Conservation (phyloP, 2,888 invertebrate genomes). For the Minunthozetes semirufus region DNA sequence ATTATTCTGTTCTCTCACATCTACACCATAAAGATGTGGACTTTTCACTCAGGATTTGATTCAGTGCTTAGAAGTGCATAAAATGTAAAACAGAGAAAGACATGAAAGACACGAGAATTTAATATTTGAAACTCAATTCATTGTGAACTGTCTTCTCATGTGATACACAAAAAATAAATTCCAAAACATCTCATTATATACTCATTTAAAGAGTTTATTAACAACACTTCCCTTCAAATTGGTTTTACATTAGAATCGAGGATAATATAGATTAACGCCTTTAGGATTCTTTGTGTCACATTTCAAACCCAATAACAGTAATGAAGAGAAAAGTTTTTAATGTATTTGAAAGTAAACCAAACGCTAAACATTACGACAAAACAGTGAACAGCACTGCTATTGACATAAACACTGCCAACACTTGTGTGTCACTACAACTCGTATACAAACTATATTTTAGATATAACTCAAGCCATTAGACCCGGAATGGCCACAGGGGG, state of each 20-base stretch:
- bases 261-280: constrained; percentile 10
- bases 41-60: no score
- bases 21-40: not conserved
- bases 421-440: not conserved
- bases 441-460: not conserved
- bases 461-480: no score
- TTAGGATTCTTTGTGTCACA: constrained; percentile 17
- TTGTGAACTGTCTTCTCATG: not conserved
- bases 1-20: not conserved
- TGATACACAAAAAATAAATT: not conserved
- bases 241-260: not conserved
- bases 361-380: constrained; percentile 2
- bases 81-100: no score
- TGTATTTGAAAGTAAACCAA: not conserved
- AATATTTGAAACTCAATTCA: not conserved
- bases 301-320: not conserved
- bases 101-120: not conserved
- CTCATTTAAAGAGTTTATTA: not conserved
- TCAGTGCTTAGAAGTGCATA: no score
- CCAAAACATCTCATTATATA: constrained; percentile 5
- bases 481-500: no score
- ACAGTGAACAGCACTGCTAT: constrained; percentile 3
- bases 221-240: not conserved
- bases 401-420: not conserved
- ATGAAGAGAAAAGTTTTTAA: constrained; percentile 4